Conservation (phyloP, 2,797 vertebrate species). For the Coreius guichenoti region DNA sequence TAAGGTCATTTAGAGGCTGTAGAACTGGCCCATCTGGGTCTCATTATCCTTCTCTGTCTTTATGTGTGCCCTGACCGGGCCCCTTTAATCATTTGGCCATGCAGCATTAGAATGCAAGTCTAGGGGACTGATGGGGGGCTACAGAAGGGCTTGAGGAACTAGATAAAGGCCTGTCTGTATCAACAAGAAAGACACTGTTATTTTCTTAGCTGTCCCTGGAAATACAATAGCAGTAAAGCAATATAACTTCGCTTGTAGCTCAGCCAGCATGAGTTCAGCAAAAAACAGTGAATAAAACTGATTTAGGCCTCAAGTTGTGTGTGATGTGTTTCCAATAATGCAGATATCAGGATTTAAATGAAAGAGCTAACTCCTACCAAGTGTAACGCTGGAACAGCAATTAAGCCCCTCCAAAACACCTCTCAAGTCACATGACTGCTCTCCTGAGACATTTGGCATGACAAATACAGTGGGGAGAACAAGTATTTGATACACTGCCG, state of each 20-base stretch:
- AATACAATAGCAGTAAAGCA: slow-evolving; percentile 42
- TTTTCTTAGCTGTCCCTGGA: slow-evolving; percentile 36
- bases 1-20: slow-evolving; percentile 53
- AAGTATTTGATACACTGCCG: too few relatives aligned
- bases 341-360: slow-evolving; percentile 9
- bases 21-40: slow-evolving; percentile 57
- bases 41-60: slow-evolving; percentile 60
- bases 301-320: not conserved
- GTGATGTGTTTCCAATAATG: slow-evolving; percentile 3
- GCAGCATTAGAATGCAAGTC: slow-evolving; percentile 74
- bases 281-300: slow-evolving; percentile 10
- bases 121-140: slow-evolving; percentile 38
- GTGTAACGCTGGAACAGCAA: not conserved
- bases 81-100: slow-evolving; percentile 80
- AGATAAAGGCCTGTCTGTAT: slow-evolving; percentile 46
- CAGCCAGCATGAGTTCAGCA: slow-evolving; percentile 25
- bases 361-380: not conserved
- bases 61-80: slow-evolving; percentile 74
- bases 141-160: slow-evolving; percentile 45
- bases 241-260: slow-evolving; percentile 15
- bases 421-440: not conserved
- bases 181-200: slow-evolving; percentile 38
- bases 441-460: not conserved
- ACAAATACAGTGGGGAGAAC: too few relatives aligned
- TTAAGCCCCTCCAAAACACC: not conserved